These are phyloP conservation scores for Syngnathus floridae DNA, from an alignment of 2,113 vertebrate genomes.

Conservation along the genomic window DNA sequence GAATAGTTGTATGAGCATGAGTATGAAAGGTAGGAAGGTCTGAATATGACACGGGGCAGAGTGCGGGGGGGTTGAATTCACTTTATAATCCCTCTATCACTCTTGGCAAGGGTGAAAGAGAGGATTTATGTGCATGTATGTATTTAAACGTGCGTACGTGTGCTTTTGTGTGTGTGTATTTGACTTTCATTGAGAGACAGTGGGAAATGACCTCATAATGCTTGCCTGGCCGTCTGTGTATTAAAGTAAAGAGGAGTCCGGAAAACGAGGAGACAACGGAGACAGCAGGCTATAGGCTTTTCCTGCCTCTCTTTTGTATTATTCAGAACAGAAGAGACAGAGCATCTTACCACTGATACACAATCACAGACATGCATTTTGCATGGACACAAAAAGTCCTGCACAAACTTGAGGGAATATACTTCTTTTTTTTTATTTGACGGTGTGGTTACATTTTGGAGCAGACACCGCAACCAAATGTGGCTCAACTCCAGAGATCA, in stretches of 20 bases:
- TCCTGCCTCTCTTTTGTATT: constrained; percentile 56
- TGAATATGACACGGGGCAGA: constrained; percentile 2
- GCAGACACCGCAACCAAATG: constrained; percentile 21
- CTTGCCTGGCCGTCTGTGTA: constrained; percentile 21
- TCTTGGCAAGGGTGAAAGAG: constrained; percentile 11
- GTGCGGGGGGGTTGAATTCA: constrained; percentile 4
- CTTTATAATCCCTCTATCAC: constrained; percentile 10
- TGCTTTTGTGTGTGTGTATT: constrained; percentile 27
- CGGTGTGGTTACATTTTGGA: constrained; percentile 1
- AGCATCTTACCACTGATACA: constrained; percentile 10
- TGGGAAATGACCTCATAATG: constrained; percentile 43
- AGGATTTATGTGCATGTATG: constrained; percentile 6
- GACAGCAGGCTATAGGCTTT: constrained; percentile 37
- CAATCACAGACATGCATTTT: constrained; percentile 5
- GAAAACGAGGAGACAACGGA: constrained; percentile 24
- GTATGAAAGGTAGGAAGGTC: constrained; percentile 25
- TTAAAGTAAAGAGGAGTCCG: constrained; percentile 28
- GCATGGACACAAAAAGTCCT: constrained; percentile 11
- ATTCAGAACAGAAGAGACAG: constrained; percentile 52
- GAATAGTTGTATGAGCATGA: constrained; percentile 32
- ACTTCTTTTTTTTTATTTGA: constrained; percentile 50
- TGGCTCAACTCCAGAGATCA: constrained; percentile 51
- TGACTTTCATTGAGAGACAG: constrained; percentile 36
- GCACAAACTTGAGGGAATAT: constrained; percentile 35
- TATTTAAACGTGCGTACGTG: constrained; percentile 13